Evolutionary conservation across 2,797 vertebrate genomes (phyloP).

Genomic region (Iguana delicatissima): DNA sequence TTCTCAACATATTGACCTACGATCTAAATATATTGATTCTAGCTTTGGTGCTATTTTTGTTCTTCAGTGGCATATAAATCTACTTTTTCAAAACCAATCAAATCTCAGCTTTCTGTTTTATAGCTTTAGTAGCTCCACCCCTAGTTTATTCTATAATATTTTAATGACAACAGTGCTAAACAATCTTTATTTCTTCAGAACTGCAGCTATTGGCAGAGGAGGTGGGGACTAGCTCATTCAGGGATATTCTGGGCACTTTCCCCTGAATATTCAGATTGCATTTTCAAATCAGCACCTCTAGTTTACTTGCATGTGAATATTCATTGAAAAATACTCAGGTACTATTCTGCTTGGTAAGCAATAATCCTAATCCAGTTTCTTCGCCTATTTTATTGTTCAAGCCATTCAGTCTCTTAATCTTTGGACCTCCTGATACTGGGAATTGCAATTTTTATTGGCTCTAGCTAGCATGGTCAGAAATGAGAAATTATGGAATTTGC

Average conservation of each 20-base stretch:
- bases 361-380: neutral
- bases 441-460: neutral
- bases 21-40: slow-evolving; percentile 49
- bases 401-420: neutral
- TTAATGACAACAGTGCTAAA: neutral
- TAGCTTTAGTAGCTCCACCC: neutral
- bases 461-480: neutral
- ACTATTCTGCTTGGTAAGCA: neutral
- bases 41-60: slow-evolving; percentile 26
- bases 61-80: slow-evolving; percentile 33
- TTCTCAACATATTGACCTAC: slow-evolving; percentile 50
- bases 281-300: neutral
- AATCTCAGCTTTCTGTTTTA: neutral
- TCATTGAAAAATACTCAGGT: neutral
- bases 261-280: neutral
- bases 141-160: neutral
- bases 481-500: neutral
- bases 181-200: neutral
- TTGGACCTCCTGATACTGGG: neutral
- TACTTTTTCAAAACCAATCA: neutral
- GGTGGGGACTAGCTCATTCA: neutral
- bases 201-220: neutral
- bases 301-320: no score
- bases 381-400: neutral
- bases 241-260: neutral